phyloP scores from a whole-genome alignment of 2,888 invertebrate genomes.

The Philaethria dido region DNA sequence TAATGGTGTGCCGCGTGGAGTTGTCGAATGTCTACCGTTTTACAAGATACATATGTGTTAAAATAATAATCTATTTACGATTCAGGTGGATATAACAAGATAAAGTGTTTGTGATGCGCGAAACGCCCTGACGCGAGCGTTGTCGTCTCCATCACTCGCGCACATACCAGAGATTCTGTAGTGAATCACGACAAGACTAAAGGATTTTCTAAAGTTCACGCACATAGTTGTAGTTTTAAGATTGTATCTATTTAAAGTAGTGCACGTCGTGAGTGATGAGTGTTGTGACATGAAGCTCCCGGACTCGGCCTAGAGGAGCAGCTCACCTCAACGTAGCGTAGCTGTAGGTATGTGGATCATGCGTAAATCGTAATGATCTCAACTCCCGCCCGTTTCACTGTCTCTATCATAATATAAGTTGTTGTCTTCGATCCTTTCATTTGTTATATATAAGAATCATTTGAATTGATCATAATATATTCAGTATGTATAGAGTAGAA shows the following conservation, averaged over 20 bases:
- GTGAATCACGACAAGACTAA: conserved; percentile 17
- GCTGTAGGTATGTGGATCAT: conserved; percentile 35
- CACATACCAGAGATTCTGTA: conserved; percentile 4
- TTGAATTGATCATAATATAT: not conserved
- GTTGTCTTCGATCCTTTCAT: not conserved
- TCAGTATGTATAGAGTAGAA: not conserved
- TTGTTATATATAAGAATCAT: not conserved
- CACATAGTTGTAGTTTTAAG: conserved; percentile 27
- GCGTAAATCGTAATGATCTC: not conserved
- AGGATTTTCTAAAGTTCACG: conserved; percentile 31
- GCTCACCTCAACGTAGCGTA: conserved; percentile 33
- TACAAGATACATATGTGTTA: not conserved
- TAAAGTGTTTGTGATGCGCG: conserved; percentile 7
- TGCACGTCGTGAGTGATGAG: conserved; percentile 36
- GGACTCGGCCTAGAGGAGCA: conserved; percentile 33
- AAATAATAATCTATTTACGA: conserved; percentile 16
- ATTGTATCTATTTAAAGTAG: conserved; percentile 24
- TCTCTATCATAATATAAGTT: not conserved
- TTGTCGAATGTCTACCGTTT: conserved; percentile 17
- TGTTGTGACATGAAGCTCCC: conserved; percentile 38
- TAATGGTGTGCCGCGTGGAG: conserved; percentile 21
- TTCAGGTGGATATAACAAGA: conserved; percentile 25
- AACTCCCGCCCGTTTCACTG: not conserved
- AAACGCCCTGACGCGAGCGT: not conserved
- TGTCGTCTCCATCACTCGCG: not conserved